A percentile compares a stretch with the other conserved stretches of the same genome.
Evolutionary conservation across 1,140 invertebrate genomes (phyloP).

Genomic region (Heliconius himera): DNA sequence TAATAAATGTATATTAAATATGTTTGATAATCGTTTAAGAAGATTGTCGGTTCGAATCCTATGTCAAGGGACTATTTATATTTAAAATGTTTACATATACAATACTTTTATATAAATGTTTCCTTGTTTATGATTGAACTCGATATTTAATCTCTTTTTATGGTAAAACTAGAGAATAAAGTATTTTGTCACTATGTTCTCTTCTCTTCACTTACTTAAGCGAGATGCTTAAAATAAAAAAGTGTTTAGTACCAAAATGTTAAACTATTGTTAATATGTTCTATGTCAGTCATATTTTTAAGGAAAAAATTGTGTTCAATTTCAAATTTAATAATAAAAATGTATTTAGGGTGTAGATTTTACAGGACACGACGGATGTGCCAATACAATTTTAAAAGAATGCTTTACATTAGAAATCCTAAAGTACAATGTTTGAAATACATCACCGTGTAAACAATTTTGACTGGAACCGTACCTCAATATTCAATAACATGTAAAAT

Average conservation of each 20-base stretch:
- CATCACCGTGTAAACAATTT: constrained; percentile 6
- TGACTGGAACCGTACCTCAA: constrained; percentile 9
- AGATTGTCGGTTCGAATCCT: no score
- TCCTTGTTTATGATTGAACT: no score
- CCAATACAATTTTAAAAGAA: background rate
- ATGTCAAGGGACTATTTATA: no score
- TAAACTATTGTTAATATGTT: background rate
- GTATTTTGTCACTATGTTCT: no score
- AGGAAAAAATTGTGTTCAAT: constrained; percentile 8
- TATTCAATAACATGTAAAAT: background rate
- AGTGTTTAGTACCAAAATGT: background rate
- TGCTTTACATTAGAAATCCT: background rate
- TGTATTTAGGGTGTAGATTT: background rate
- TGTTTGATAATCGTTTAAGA: no score
- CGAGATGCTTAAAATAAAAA: no score
- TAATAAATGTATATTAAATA: no score
- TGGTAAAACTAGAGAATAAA: no score
- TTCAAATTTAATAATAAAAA: background rate
- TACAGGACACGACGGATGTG: background rate
- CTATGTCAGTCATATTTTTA: constrained; percentile 1
- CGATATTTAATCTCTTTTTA: no score
- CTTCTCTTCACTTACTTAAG: no score
- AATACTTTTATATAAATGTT: no score
- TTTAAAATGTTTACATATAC: no score
- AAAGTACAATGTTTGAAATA: constrained; percentile 7